Conservation (phyloP, 37 sponge, comb jelly and placozoan genomes). For the Cladorhizidae sp. region DNA sequence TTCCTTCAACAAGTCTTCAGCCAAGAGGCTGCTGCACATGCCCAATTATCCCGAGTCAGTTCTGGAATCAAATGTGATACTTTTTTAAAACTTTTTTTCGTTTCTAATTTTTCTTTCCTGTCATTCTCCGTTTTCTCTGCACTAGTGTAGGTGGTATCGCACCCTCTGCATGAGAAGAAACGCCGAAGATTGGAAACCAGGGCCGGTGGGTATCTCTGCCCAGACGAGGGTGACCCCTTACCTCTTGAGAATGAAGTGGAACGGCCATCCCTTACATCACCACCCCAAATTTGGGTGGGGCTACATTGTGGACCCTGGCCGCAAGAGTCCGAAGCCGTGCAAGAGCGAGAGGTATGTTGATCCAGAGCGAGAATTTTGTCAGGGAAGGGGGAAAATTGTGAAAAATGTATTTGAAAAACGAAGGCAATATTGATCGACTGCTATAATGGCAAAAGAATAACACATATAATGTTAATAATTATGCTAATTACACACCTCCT, state of each 20-base stretch:
- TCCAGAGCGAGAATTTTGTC: no score
- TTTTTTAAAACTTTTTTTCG: not conserved
- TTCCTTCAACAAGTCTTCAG: not conserved
- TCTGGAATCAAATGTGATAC: not conserved
- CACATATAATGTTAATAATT: no score
- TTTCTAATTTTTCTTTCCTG: slow-evolving; percentile 3
- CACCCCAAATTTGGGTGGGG: slow-evolving; percentile 85
- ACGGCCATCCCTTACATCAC: slow-evolving; percentile 79
- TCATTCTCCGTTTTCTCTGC: no score
- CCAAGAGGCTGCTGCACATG: slow-evolving; percentile 46
- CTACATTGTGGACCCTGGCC: slow-evolving; percentile 59
- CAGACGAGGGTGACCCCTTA: slow-evolving; percentile 77
- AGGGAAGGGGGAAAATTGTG: no score
- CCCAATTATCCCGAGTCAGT: slow-evolving; percentile 85
- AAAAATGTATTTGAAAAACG: no score
- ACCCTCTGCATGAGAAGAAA: slow-evolving; percentile 33
- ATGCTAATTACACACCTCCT: no score
- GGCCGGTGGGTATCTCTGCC: slow-evolving; percentile 59
- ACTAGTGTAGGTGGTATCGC: slow-evolving; percentile 84
- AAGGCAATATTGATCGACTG: no score
- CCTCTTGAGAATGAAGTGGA: slow-evolving; percentile 84
- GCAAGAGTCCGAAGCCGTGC: slow-evolving; percentile 70
- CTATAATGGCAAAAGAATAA: no score
- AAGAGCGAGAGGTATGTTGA: no score
- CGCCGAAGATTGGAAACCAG: slow-evolving; percentile 32